A percentile compares a stretch with the other conserved stretches of the same genome.
phyloP scores from a whole-genome alignment of 1,140 invertebrate species.

The Harpegnathos saltator region DNA sequence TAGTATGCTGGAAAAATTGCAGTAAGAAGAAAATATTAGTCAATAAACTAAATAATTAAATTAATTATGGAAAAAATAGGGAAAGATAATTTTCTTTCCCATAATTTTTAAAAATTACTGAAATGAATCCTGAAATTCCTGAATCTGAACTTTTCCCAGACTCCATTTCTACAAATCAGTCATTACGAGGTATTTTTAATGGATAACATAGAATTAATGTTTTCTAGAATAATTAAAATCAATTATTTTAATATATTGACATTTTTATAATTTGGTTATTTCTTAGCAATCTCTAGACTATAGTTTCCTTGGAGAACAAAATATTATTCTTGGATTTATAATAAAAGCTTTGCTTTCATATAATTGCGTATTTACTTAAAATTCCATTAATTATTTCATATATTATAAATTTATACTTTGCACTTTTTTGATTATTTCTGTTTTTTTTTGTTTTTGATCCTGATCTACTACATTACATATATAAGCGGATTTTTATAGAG shows the following conservation, averaged over 20 bases:
- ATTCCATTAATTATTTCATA: background rate
- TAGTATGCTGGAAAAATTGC: conserved; percentile 25
- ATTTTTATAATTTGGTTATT: conserved; percentile 35
- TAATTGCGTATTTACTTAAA: background rate
- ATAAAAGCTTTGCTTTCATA: background rate
- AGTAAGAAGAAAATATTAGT: background rate
- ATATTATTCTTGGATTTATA: conserved; percentile 3
- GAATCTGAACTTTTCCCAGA: conserved; percentile 25
- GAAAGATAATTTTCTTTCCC: background rate
- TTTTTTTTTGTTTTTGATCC: too few species aligned
- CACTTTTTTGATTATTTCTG: too few species aligned
- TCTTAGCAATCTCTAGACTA: background rate
- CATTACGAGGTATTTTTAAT: conserved; percentile 36
- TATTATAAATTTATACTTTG: too few species aligned
- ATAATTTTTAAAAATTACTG: background rate
- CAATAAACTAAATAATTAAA: background rate
- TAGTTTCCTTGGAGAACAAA: background rate
- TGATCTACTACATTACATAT: too few species aligned
- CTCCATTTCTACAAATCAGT: background rate
- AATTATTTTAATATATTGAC: conserved; percentile 33
- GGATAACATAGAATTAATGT: background rate
- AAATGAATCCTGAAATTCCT: conserved; percentile 11
- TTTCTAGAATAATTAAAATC: conserved; percentile 27
- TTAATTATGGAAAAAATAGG: background rate
- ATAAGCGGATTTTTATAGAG: too few species aligned